Conservation (phyloP, 1,140 invertebrate species). For the Phocides pigmalion region DNA sequence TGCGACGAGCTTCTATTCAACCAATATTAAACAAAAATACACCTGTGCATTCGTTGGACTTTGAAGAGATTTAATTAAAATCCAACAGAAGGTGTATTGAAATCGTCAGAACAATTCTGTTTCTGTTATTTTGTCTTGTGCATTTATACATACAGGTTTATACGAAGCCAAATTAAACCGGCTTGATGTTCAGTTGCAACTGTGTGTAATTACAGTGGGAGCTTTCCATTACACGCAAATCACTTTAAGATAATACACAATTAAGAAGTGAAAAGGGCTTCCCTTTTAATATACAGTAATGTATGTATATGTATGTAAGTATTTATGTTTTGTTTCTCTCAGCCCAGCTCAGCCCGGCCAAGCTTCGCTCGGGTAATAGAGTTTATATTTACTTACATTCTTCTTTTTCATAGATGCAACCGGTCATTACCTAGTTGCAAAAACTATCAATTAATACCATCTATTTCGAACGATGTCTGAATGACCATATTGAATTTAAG, state of each 20-base stretch:
- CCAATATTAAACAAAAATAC: slow-evolving; percentile 72
- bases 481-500: too few relatives aligned
- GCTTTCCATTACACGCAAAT: not conserved
- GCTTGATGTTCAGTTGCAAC: slow-evolving; percentile 9
- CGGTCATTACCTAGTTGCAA: too few relatives aligned
- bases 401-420: too few relatives aligned
- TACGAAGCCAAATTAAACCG: slow-evolving; percentile 17
- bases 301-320: too few relatives aligned
- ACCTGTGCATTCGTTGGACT: slow-evolving; percentile 62
- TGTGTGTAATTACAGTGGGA: not conserved
- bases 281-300: not conserved
- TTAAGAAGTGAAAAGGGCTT: not conserved
- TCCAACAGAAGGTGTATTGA: slow-evolving; percentile 61
- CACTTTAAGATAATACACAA: not conserved
- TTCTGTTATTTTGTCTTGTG: slow-evolving; percentile 45
- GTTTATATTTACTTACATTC: too few relatives aligned
- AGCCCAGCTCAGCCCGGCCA: too few relatives aligned
- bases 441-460: too few relatives aligned
- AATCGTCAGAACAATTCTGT: slow-evolving; percentile 50
- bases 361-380: too few relatives aligned
- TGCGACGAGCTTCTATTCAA: slow-evolving; percentile 65
- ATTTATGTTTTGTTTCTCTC: too few relatives aligned
- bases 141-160: slow-evolving; percentile 31
- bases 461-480: too few relatives aligned
- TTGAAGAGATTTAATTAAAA: slow-evolving; percentile 68